Evolutionary conservation across 1,140 invertebrate species (phyloP).

Genomic region (Periplaneta americana): DNA sequence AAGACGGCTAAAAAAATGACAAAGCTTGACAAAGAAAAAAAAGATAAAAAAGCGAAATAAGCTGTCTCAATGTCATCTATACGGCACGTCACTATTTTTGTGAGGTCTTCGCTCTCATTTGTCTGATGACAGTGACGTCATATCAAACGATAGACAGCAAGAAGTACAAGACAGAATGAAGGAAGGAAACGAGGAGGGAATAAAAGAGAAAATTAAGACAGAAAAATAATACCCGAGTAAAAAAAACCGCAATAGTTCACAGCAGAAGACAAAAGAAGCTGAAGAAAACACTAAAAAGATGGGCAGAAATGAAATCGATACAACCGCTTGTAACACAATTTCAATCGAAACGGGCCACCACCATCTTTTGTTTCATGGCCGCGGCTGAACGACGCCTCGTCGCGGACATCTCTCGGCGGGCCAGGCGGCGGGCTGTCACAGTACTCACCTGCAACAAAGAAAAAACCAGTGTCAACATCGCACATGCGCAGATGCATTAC

Average conservation of each 20-base stretch:
- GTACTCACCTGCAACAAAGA: background rate
- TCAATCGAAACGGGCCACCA: background rate
- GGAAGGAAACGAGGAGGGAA: background rate
- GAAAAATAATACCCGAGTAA: background rate
- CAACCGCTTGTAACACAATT: background rate
- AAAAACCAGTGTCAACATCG: background rate
- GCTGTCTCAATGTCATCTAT: slow-evolving; percentile 16
- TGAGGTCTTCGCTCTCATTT: slow-evolving; percentile 16
- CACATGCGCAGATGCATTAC: too few species aligned
- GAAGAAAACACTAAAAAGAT: too few species aligned
- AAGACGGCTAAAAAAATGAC: slow-evolving; percentile 12
- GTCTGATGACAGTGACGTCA: slow-evolving; percentile 20
- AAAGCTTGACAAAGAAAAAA: slow-evolving; percentile 19
- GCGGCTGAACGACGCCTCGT: too few species aligned
- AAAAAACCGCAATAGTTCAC: background rate
- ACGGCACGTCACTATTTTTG: background rate
- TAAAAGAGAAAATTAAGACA: too few species aligned
- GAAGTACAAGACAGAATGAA: background rate
- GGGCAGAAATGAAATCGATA: background rate
- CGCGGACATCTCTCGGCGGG: too few species aligned
- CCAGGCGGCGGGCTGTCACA: too few species aligned
- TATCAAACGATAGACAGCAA: background rate
- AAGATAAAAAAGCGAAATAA: slow-evolving; percentile 15
- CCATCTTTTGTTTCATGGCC: too few species aligned
- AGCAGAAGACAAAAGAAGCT: background rate